These are phyloP conservation scores for Lasiurus cinereus DNA, from an alignment of 2,113 vertebrate species.

Conservation along the genomic window DNA sequence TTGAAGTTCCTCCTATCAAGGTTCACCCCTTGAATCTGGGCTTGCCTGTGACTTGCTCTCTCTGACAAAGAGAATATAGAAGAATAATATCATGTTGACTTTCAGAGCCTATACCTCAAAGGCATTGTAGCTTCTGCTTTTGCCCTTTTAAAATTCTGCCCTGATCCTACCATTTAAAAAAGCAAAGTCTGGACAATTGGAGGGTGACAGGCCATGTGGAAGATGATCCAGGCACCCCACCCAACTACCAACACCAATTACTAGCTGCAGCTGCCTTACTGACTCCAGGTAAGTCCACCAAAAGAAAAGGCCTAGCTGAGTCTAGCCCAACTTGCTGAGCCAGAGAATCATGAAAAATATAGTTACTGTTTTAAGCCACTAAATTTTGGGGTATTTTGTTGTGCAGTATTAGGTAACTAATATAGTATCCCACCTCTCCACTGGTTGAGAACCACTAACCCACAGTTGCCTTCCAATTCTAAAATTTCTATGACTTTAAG, in stretches of 20 bases:
- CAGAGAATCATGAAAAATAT: not conserved
- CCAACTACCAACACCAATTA: not conserved
- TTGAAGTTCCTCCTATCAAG: conserved; percentile 31
- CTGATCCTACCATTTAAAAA: not conserved
- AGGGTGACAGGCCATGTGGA: not conserved
- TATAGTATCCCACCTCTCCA: not conserved
- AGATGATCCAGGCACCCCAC: not conserved
- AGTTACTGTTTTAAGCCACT: conserved; percentile 23
- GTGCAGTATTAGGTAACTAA: conserved; percentile 17
- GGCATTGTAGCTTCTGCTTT: not conserved
- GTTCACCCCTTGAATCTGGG: conserved; percentile 42
- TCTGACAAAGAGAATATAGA: conserved; percentile 41
- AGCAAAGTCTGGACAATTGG: not conserved
- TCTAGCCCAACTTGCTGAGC: not conserved
- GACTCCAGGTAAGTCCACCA: not conserved
- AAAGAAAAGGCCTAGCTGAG: not conserved
- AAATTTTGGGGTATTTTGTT: not conserved
- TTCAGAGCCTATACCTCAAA: conserved; percentile 19
- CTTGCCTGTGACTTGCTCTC: conserved; percentile 28
- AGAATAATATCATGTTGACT: conserved; percentile 9
- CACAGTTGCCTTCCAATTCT: conserved; percentile 11
- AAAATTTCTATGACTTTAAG: conserved; percentile 46
- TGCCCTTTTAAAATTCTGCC: not conserved
- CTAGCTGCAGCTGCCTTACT: not conserved
- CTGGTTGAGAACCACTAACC: conserved; percentile 29